A percentile compares a stretch with the other conserved stretches of the same genome.
Conservation (phyloP, 2,888 invertebrate genomes). For the Hirudinaria manillensis region DNA sequence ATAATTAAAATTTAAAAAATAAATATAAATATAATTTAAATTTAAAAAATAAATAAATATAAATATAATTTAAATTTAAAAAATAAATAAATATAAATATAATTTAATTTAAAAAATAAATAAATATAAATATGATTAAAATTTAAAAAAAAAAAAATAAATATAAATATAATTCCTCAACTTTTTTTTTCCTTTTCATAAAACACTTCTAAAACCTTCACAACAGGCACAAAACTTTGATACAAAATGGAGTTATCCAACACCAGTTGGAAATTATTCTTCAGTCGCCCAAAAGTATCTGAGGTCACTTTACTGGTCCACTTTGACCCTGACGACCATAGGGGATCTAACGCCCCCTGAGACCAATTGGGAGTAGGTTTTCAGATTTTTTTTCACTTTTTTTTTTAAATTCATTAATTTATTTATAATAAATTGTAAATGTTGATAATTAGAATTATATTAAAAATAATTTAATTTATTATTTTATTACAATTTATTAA, state of each 20-base stretch:
- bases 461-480: too few species aligned
- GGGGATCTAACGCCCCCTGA: slow-evolving; percentile 92
- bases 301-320: slow-evolving; percentile 92
- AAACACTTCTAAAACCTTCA: background rate
- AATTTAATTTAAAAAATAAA: background rate
- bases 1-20: too few species aligned
- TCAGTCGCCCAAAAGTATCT: slow-evolving; percentile 85
- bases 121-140: background rate
- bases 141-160: too few species aligned
- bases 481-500: too few species aligned
- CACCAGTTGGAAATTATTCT: slow-evolving; percentile 65
- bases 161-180: too few species aligned
- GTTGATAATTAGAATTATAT: too few species aligned
- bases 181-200: background rate
- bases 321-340: slow-evolving; percentile 86
- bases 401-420: background rate
- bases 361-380: slow-evolving; percentile 87
- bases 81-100: too few species aligned
- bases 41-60: too few species aligned
- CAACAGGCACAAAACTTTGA: slow-evolving; percentile 55
- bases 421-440: background rate
- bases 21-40: too few species aligned
- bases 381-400: background rate
- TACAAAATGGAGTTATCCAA: slow-evolving; percentile 57
- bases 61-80: too few species aligned